Evolutionary conservation across 2,113 vertebrate species (phyloP).

Genomic region (Pollachius pollachius): DNA sequence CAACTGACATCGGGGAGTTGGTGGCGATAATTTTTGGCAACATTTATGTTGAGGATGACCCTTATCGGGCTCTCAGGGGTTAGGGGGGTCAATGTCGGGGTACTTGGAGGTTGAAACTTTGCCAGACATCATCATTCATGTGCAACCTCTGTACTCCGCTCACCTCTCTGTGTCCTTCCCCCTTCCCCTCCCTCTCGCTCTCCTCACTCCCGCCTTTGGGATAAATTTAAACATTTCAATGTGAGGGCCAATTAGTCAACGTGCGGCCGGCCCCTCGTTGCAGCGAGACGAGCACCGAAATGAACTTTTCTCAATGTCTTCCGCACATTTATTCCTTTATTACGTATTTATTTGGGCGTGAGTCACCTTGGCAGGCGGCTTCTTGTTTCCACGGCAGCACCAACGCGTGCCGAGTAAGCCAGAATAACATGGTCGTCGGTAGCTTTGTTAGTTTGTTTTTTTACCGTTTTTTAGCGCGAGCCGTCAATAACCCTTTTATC

Average conservation of each 20-base stretch:
- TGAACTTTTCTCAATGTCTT: constrained; percentile 46
- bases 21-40: constrained; percentile 63
- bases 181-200: constrained; percentile 4
- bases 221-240: constrained; percentile 53
- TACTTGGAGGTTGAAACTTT: constrained; percentile 52
- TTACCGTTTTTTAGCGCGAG: constrained; percentile 14
- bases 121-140: constrained; percentile 57
- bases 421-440: constrained; percentile 51
- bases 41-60: constrained; percentile 56
- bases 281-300: constrained; percentile 39
- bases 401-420: constrained; percentile 49
- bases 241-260: constrained; percentile 64
- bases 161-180: constrained; percentile 1
- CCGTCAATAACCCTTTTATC: constrained; percentile 70
- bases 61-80: constrained; percentile 42
- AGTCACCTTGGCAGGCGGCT: constrained; percentile 61
- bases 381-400: constrained; percentile 49
- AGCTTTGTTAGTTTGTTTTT: constrained; percentile 36
- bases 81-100: constrained; percentile 40
- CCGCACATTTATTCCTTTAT: constrained; percentile 7
- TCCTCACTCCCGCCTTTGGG: constrained; percentile 32
- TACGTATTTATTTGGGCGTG: constrained; percentile 25
- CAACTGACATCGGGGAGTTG: constrained; percentile 57
- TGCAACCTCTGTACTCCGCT: constrained; percentile 32
- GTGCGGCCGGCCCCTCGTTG: constrained; percentile 37